These are phyloP conservation scores for Ophion ellenae DNA, from an alignment of 2,888 invertebrate species.

Conservation along the genomic window DNA sequence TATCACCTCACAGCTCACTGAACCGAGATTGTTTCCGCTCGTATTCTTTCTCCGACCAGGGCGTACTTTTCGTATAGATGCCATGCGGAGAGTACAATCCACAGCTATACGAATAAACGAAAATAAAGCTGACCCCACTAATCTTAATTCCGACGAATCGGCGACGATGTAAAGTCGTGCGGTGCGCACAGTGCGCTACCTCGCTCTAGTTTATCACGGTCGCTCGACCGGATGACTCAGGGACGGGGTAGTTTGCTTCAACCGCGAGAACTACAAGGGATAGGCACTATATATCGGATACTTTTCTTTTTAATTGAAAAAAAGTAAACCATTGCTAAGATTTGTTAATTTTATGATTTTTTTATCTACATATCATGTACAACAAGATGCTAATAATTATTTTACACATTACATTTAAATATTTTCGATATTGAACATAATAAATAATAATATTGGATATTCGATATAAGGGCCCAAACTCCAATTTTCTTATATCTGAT, in stretches of 20 bases:
- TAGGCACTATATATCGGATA: too few species aligned
- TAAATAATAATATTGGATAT: too few species aligned
- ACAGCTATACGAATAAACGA: slow-evolving; percentile 63
- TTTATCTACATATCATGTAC: too few species aligned
- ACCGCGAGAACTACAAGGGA: slow-evolving; percentile 27
- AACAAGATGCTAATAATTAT: too few species aligned
- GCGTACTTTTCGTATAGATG: slow-evolving; percentile 3
- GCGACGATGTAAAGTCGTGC: slow-evolving; percentile 57
- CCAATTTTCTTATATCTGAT: too few species aligned
- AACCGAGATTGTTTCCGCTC: slow-evolving; percentile 67
- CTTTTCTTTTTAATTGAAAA: too few species aligned
- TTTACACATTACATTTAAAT: too few species aligned
- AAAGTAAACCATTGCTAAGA: too few species aligned
- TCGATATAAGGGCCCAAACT: too few species aligned
- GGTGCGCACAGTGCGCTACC: slow-evolving; percentile 1
- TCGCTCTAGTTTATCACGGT: slow-evolving; percentile 5
- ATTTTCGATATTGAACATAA: too few species aligned
- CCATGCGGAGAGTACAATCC: background rate
- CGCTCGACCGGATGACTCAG: slow-evolving; percentile 23
- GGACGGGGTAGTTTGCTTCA: slow-evolving; percentile 3
- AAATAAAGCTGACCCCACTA: slow-evolving; percentile 66
- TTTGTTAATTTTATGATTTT: too few species aligned
- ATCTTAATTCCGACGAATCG: slow-evolving; percentile 68
- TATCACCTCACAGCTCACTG: slow-evolving; percentile 63
- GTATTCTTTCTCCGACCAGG: slow-evolving; percentile 31